Evolutionary conservation across 2,888 invertebrate genomes (phyloP).

Genomic region (Emmelina monodactyla): DNA sequence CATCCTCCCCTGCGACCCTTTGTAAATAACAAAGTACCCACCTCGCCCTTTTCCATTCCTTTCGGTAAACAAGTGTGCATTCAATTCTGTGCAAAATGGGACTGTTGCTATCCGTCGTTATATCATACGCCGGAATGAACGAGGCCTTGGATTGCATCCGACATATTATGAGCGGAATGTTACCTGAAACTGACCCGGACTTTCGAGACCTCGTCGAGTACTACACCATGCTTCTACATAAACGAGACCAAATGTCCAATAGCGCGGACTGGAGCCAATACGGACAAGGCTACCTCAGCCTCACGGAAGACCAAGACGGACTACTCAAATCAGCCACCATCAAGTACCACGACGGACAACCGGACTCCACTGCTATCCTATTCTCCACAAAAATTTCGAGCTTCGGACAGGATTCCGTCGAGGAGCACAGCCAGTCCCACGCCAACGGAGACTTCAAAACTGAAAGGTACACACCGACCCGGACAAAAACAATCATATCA

Average conservation of each 20-base stretch:
- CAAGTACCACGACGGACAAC: constrained; percentile 46
- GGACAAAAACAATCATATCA: constrained; percentile 48
- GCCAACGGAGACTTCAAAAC: constrained; percentile 47
- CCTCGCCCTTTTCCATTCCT: constrained; percentile 12
- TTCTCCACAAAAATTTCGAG: constrained; percentile 64
- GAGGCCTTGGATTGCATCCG: constrained; percentile 70
- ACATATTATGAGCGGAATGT: constrained; percentile 52
- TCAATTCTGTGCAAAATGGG: constrained; percentile 63
- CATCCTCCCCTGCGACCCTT: constrained; percentile 34
- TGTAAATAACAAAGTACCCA: constrained; percentile 22
- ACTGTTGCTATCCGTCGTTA: constrained; percentile 75
- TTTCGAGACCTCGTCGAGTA: constrained; percentile 46
- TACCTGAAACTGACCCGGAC: constrained; percentile 44
- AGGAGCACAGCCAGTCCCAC: constrained; percentile 28
- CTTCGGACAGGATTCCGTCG: constrained; percentile 57
- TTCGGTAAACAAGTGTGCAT: constrained; percentile 9
- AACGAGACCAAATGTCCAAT: constrained; percentile 29
- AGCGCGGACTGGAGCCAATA: constrained; percentile 40
- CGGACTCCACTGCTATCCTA: constrained; percentile 47
- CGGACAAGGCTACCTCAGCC: constrained; percentile 51
- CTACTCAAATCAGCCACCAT: constrained; percentile 43
- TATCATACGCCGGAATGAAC: constrained; percentile 77
- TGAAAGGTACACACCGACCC: constrained; percentile 54
- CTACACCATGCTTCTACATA: constrained; percentile 41
- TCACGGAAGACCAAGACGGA: constrained; percentile 43